Conservation (phyloP, 2,113 vertebrate species). For the Hoplias malabaricus region DNA sequence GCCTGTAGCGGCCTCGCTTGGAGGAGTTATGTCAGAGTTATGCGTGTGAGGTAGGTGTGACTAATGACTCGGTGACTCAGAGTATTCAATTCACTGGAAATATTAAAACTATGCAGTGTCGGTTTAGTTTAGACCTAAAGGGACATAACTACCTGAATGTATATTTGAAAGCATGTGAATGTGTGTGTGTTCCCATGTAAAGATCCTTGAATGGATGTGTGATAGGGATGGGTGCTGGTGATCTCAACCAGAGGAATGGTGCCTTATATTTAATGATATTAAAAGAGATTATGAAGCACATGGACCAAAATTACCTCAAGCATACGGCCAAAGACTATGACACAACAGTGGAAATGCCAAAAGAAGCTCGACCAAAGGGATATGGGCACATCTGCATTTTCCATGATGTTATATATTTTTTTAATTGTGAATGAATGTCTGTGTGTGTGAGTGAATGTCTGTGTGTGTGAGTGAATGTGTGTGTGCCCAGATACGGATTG, state of each 20-base stretch:
- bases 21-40: too few relatives aligned
- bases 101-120: slow-evolving; percentile 4
- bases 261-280: too few relatives aligned
- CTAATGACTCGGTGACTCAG: not conserved
- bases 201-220: too few relatives aligned
- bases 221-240: slow-evolving; percentile 3
- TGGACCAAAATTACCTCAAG: not conserved
- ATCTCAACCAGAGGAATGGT: not conserved
- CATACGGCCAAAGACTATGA: not conserved
- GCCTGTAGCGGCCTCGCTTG: too few relatives aligned
- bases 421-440: too few relatives aligned
- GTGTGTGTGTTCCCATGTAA: not conserved
- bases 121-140: not conserved
- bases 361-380: not conserved
- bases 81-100: not conserved
- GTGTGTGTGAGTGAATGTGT: too few relatives aligned
- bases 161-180: too few relatives aligned
- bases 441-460: too few relatives aligned
- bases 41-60: too few relatives aligned
- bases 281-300: not conserved
- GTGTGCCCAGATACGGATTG: too few relatives aligned
- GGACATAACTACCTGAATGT: not conserved
- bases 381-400: not conserved
- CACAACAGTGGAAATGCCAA: not conserved
- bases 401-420: not conserved